Evolutionary conservation across 2,797 vertebrate genomes (phyloP).

Genomic region (Pelodytes ibericus): DNA sequence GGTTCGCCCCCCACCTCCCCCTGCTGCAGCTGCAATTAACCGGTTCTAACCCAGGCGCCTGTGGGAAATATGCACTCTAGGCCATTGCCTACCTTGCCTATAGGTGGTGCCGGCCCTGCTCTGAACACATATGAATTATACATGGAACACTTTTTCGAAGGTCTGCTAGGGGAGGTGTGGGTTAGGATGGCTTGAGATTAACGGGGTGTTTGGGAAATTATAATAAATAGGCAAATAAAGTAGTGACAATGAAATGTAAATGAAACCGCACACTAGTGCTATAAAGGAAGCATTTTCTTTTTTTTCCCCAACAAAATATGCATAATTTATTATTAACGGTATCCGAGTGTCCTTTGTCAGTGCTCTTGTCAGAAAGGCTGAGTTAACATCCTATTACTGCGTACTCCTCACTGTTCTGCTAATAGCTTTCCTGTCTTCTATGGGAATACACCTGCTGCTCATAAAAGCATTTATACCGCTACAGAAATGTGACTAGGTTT

Average conservation of each 20-base stretch:
- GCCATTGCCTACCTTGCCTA: too few species aligned
- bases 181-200: neutral
- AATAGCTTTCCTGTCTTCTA: constrained; percentile 69
- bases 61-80: too few species aligned
- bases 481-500: constrained; percentile 65
- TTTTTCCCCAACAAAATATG: constrained; percentile 45
- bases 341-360: constrained; percentile 70
- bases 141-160: too few species aligned
- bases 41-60: too few species aligned
- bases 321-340: constrained; percentile 63
- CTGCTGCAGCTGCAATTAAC: too few species aligned
- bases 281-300: constrained; percentile 55
- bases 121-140: too few species aligned
- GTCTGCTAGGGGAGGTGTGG: neutral
- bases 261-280: constrained; percentile 37
- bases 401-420: constrained; percentile 71
- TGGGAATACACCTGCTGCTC: constrained; percentile 74
- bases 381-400: constrained; percentile 72
- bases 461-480: constrained; percentile 71
- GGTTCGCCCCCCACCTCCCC: too few species aligned
- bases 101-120: too few species aligned
- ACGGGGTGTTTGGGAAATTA: neutral
- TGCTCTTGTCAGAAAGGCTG: constrained; percentile 63
- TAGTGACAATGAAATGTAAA: constrained; percentile 20
- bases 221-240: constrained; percentile 41